Evolutionary conservation across 2,113 vertebrate genomes (phyloP), one percentile per base, ranked within the genome.

Genomic region (Origma solitaria): DNA sequence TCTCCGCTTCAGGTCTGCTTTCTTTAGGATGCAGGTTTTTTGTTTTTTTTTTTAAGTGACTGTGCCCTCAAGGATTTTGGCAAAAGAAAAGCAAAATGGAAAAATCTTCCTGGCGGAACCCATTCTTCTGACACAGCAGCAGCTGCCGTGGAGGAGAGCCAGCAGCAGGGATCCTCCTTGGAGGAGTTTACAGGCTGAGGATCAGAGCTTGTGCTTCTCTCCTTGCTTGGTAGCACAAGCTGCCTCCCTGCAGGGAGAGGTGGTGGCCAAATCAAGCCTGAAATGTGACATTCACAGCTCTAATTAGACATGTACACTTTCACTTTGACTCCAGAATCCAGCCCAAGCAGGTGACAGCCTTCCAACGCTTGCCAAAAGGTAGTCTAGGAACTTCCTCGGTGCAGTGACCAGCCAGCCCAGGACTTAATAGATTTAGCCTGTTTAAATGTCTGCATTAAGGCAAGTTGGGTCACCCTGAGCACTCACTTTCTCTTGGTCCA

Each of bases 191-290:
- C 76, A 90, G 88, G 64, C 86, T 94, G 79, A 81, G 45, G 50
- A 90, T 72, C 57, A 85, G 88, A 90, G 85, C 76, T 66, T 70
- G 50, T 78, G 13, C 82, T 93, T 93, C 62, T 86, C 38, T 88
- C 47, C 75, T 72, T 80, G n/a, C 68, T 77, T 86, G 68, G 64
- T 66, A 94, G 79, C 88, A 81, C 50, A 88, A 88, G 58, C 86
- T 90, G 71, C 64, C 64, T 81, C 62, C 50, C 56, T 83, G 60
- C 71, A 92, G 76, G 73, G 86, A 82, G 68, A 72, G 54, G 54
- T 88, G 82, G 72, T 83, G 95, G 86, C 68, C 85, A 94, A 97
- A 93, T 95, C 82, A 73, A 92, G 92, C 86, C 82, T 94, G 90
- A 93, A 94, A 92, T 93, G 56, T 83, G 88, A 66, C 68, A 92